phyloP scores from a whole-genome alignment of 2,113 vertebrate genomes.

The Pongo pygmaeus region DNA sequence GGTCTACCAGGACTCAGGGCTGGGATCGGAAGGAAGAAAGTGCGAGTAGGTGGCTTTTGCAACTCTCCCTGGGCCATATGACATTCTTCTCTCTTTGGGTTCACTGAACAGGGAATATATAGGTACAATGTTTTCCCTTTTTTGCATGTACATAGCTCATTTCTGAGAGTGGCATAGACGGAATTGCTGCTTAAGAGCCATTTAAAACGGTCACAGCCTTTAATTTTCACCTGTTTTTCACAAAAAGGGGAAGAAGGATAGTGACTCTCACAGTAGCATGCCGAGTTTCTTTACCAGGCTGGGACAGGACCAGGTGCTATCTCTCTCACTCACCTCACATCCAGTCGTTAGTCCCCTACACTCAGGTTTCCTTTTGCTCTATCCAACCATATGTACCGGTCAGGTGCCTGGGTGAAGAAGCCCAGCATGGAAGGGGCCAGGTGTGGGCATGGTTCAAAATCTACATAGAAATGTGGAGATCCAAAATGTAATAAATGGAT shows the following conservation, averaged over 20 bases:
- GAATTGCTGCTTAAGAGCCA: background rate
- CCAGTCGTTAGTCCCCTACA: background rate
- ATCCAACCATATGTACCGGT: background rate
- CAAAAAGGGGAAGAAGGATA: background rate
- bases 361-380: background rate
- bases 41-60: background rate
- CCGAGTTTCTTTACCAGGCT: background rate
- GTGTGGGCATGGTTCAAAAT: background rate
- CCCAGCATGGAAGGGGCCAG: background rate
- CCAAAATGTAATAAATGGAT: background rate
- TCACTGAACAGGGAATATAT: background rate
- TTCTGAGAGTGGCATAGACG: background rate
- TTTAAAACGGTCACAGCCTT: background rate
- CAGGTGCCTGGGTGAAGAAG: background rate
- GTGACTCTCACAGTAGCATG: background rate
- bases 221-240: background rate
- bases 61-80: background rate
- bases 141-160: background rate
- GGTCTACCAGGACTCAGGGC: background rate
- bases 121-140: background rate
- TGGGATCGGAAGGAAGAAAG: background rate
- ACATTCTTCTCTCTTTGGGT: background rate
- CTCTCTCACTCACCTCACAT: background rate
- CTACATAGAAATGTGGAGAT: background rate
- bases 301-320: background rate